Base-by-base conservation (phyloP, 2,113 vertebrate species). In the Chaetodon auriga region DNA sequence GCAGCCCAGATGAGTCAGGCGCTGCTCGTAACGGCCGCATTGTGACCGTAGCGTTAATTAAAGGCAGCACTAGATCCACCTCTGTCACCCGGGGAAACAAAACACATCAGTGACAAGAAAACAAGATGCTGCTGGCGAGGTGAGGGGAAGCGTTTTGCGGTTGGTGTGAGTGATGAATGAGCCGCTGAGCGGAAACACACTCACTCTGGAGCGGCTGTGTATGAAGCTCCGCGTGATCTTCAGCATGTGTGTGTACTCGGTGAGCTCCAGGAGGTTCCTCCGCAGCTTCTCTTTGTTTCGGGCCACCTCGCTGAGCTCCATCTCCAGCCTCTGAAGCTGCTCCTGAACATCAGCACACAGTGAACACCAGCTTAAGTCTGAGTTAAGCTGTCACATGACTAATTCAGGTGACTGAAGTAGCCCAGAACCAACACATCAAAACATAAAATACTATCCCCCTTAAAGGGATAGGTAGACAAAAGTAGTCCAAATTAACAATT, bases 221-320 rank as follows among this genome's bases (percentile, higher is more conserved):
- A 97, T 93, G 72, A 99, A 98, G 84, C 89, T 91, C 4, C 93
- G 96, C 0, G 97, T 98, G 90, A 99, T 96, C 36, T 95, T 94
- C 84, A 99, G 93, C 97, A 99, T 96, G 93, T 96, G 96, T 0
- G 96, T 97, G 87, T 99, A 99, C 90, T 99, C 98, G 0, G 93
- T 98, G 82, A 99, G 93, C 53, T 99, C 98, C 25, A 98, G 93
- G n/a, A 98, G 93, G 93, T 99, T 99, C 75, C 91, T 96, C 88
- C 93, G 95, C 87, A 99, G 87, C 76, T 98, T 99, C 73, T 99
- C 97, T 89, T 99, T 99, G 94, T 99, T 99, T 83, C 94, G 97
- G 4, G 96, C 96, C 61, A 99, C 96, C 90, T 99, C 98, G 2
- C 97, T 96, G 86, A 99, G 92, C 86, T 99, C 98, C 81, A 97